Conservation (phyloP, 2,888 invertebrate genomes). For the Melinaea marsaeus region DNA sequence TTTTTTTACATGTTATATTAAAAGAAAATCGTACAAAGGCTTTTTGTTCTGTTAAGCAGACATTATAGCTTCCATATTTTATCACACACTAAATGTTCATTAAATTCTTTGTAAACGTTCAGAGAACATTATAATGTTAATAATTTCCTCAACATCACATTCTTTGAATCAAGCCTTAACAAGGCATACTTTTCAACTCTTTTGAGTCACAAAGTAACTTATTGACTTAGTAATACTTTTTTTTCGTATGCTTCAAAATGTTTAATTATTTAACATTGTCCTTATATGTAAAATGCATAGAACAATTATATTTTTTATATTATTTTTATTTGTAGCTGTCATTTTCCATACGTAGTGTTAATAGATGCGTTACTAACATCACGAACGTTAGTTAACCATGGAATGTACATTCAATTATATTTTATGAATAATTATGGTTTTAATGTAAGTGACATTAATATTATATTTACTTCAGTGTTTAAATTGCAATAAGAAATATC, state of each 20-base stretch:
- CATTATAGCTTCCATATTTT: slow-evolving; percentile 4
- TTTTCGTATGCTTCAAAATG: too few species aligned
- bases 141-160: slow-evolving; percentile 1
- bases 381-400: too few species aligned
- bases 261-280: too few species aligned
- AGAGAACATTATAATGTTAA: slow-evolving; percentile 7
- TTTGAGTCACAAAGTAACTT: neutral
- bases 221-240: neutral
- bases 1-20: neutral
- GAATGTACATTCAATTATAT: neutral
- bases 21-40: neutral
- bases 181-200: neutral
- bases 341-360: too few species aligned
- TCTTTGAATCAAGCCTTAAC: slow-evolving; percentile 11
- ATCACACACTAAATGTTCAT: slow-evolving; percentile 1
- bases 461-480: neutral
- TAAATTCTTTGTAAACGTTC: slow-evolving; percentile 3
- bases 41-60: slow-evolving; percentile 1
- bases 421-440: neutral
- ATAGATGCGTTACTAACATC: neutral
- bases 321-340: too few species aligned
- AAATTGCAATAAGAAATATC: too few species aligned
- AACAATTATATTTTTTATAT: too few species aligned
- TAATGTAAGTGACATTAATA: too few species aligned
- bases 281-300: too few species aligned